phyloP scores from a whole-genome alignment of 2,797 vertebrate genomes.

The Silurus aristotelis region DNA sequence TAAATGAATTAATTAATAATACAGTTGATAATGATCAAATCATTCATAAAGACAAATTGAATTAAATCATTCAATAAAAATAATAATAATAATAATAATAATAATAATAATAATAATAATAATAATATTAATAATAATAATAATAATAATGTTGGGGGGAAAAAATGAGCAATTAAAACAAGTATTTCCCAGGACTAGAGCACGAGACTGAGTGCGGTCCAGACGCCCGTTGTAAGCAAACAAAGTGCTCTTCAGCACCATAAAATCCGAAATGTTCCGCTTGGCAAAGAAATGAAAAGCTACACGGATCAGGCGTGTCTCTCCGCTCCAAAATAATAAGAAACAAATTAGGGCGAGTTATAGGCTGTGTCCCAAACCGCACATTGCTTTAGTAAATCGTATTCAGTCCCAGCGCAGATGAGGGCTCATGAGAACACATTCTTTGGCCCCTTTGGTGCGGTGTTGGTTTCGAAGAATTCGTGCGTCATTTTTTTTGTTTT shows the following conservation, averaged over 20 bases:
- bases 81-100: background rate
- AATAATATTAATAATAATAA: background rate
- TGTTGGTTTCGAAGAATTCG: no score
- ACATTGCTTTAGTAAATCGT: constrained; percentile 14
- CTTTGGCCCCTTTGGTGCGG: background rate
- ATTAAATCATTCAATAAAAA: no score
- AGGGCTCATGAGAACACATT: background rate
- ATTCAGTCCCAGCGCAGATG: background rate
- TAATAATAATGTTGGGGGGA: background rate
- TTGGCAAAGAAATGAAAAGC: constrained; percentile 56
- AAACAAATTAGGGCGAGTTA: constrained; percentile 37
- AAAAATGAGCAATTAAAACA: background rate
- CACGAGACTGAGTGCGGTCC: constrained; percentile 25
- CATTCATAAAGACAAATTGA: no score
- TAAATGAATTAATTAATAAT: background rate
- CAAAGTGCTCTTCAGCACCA: constrained; percentile 56
- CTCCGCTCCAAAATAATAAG: constrained; percentile 48
- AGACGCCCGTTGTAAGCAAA: constrained; percentile 45
- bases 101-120: background rate
- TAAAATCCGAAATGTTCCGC: constrained; percentile 61
- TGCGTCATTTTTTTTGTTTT: no score
- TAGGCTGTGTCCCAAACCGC: constrained; percentile 37
- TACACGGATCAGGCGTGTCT: constrained; percentile 58
- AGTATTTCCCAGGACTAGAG: constrained; percentile 4
- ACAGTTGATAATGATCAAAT: background rate